Conservation (phyloP, 1,140 invertebrate species). For the Drosophila paulistorum region DNA sequence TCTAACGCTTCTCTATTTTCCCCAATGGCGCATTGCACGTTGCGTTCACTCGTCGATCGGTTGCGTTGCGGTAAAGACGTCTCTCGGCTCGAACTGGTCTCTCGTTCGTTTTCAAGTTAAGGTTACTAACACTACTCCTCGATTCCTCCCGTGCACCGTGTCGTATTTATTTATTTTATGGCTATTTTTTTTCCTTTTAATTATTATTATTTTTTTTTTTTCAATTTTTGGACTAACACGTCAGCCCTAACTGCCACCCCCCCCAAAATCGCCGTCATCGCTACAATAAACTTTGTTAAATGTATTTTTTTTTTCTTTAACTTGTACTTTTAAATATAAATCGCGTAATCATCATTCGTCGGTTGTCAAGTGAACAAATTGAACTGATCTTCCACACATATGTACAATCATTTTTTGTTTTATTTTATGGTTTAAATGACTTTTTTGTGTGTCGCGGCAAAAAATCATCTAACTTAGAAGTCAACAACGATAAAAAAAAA, state of each 20-base stretch:
- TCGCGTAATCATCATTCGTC: constrained; percentile 11
- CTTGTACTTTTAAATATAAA: background rate
- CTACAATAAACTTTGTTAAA: background rate
- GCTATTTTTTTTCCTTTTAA: background rate
- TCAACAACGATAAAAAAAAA: background rate
- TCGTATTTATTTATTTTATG: constrained; percentile 10
- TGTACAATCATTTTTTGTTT: constrained; percentile 36
- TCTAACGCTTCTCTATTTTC: constrained; percentile 47
- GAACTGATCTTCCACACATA: constrained; percentile 25
- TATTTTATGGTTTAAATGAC: constrained; percentile 42
- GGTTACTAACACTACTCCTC: constrained; percentile 9
- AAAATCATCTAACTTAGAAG: constrained; percentile 8
- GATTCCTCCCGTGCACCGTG: background rate
- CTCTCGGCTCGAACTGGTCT: constrained; percentile 9
- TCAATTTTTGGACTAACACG: constrained; percentile 18
- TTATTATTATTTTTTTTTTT: constrained; percentile 19
- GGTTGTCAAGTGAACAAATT: constrained; percentile 50
- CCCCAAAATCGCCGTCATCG: background rate
- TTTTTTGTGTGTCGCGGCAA: constrained; percentile 22
- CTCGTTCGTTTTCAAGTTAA: constrained; percentile 3
- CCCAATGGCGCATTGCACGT: constrained; percentile 60
- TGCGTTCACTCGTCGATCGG: constrained; percentile 73
- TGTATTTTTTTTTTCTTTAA: background rate
- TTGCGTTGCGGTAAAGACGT: constrained; percentile 64
- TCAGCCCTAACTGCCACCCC: background rate